Conservation (phyloP, 2,888 invertebrate genomes). For the Ptychoptera contaminata region DNA sequence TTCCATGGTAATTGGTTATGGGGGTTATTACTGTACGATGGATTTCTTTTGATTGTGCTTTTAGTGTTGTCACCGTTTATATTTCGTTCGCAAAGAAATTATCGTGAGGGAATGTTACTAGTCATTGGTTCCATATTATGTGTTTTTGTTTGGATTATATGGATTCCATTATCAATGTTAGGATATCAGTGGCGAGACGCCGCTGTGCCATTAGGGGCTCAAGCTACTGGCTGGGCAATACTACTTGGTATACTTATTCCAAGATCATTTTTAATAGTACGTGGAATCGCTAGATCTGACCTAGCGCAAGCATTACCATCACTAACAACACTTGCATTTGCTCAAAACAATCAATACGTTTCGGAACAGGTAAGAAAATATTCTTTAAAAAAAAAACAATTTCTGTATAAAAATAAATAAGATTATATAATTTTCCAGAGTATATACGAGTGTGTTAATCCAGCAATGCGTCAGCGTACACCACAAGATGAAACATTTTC, state of each 20-base stretch:
- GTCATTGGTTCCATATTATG: slow-evolving; percentile 38
- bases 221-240: slow-evolving; percentile 44
- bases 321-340: slow-evolving; percentile 28
- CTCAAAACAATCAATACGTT: slow-evolving; percentile 32
- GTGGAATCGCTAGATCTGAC: slow-evolving; percentile 43
- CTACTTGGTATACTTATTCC: slow-evolving; percentile 50
- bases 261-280: slow-evolving; percentile 49
- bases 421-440: slow-evolving; percentile 25
- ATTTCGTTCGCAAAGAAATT: slow-evolving; percentile 46
- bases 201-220: slow-evolving; percentile 41
- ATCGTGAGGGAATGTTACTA: slow-evolving; percentile 45
- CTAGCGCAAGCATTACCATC: slow-evolving; percentile 38
- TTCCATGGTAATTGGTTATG: slow-evolving; percentile 34
- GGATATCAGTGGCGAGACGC: slow-evolving; percentile 39
- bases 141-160: slow-evolving; percentile 41
- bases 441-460: slow-evolving; percentile 40
- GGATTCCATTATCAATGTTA: slow-evolving; percentile 39
- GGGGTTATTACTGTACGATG: slow-evolving; percentile 42
- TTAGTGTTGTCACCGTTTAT: slow-evolving; percentile 43
- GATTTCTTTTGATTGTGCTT: slow-evolving; percentile 39
- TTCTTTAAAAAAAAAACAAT: background rate
- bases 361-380: slow-evolving; percentile 25
- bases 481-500: slow-evolving; percentile 5
- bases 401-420: too few species aligned
- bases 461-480: slow-evolving; percentile 31